Evolutionary conservation across 2,113 vertebrate species (phyloP), one percentile per base, ranked within the genome.

Genomic region (Acrocephalus arundinaceus): DNA sequence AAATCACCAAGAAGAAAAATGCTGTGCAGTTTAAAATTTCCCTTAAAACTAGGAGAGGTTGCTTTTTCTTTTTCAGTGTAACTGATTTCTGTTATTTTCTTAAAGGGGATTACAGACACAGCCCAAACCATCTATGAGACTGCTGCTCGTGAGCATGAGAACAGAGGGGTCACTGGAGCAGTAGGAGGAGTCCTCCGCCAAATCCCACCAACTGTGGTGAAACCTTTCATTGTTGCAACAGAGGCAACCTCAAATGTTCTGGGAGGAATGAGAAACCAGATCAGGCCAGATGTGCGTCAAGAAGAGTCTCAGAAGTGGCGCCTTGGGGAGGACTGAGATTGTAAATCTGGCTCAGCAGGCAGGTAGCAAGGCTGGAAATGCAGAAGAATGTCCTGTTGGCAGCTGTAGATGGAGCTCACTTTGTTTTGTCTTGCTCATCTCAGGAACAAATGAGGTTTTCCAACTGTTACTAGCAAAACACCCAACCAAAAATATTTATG

Each of bases 271-370:
- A 98, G 99, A 93, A 99, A 99, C 98, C 99, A 99, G 94, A 99
- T 99, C 70, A 98, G 99, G 85, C 99, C 99, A 0, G 99, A 99
- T 18, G 99, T 99, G 5, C 98, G 99, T 43, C 99, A 99, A 77
- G 99, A 99, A 70, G 99, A 99, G 87, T 99, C 99, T 10, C 99
- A 99, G 97, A 99, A 99, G 49, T 99, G 99, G 99, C 98, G 99
- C 78, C 98, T 98, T 7, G 98, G 98, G 27, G 98, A 99, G 31
- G 98, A 99, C 35, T 99, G 96, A 98, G 24, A 11, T 35, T 33
- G 33, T 82, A 18, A 46, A 61, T 80, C 7, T 13, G 74, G 5
- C 57, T 83, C 74, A 78, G 46, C 39, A n/a, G 48, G 30, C 67
- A 66, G 62, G 33, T 48, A 43, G 62, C 8, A 61, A 74, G 70